Evolutionary conservation across 2,113 vertebrate species (phyloP).

Genomic region (Malurus elegans): DNA sequence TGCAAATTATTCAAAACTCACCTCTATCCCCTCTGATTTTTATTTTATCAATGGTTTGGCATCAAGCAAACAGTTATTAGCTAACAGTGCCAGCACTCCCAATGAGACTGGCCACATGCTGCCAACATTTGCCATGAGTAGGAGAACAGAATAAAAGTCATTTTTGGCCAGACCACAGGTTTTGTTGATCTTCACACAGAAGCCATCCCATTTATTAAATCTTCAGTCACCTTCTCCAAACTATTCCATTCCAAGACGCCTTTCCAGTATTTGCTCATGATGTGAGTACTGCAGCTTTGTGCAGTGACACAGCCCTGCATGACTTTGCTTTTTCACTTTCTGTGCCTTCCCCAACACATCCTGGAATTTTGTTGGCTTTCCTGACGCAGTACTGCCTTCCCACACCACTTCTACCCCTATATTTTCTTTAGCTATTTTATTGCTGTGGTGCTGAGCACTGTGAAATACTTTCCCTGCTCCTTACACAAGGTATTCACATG

Average conservation of each 20-base stretch:
- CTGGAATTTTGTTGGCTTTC: neutral
- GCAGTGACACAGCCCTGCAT: neutral
- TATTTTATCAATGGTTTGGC: neutral
- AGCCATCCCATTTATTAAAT: neutral
- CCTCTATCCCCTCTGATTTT: neutral
- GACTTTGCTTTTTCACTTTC: neutral
- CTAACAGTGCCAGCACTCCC: neutral
- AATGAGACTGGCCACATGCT: neutral
- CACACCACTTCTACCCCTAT: neutral
- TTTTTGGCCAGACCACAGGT: neutral
- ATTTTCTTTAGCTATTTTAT: neutral
- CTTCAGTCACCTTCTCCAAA: neutral
- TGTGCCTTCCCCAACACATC: neutral
- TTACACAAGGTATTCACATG: neutral
- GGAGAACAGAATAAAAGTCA: neutral
- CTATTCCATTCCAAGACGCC: neutral
- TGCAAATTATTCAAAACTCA: neutral
- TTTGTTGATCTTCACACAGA: neutral
- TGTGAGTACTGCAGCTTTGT: accelerated
- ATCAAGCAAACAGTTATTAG: neutral
- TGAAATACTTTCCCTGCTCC: neutral
- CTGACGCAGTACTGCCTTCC: neutral
- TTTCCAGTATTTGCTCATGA: neutral
- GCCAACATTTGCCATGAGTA: neutral
- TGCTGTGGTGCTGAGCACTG: neutral